phyloP scores from a whole-genome alignment of 2,888 invertebrate genomes.

The Tiphia femorata region DNA sequence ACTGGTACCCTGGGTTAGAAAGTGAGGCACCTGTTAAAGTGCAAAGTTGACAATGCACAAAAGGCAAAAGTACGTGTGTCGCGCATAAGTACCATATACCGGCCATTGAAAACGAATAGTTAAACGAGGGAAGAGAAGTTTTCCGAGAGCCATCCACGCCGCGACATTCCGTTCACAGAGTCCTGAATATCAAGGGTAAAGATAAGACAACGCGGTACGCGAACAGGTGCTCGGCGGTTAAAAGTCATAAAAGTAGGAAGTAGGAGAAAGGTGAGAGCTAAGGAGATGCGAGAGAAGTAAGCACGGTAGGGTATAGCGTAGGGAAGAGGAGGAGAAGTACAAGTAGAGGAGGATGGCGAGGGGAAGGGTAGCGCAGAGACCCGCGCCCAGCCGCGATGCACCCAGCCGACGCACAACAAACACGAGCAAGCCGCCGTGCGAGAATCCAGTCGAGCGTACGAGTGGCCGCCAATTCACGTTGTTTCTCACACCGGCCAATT shows the following conservation, averaged over 20 bases:
- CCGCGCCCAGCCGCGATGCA: slow-evolving; percentile 61
- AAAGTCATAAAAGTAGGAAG: slow-evolving; percentile 1
- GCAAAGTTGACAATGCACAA: slow-evolving; percentile 33
- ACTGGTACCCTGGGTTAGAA: slow-evolving; percentile 48
- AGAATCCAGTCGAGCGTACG: slow-evolving; percentile 39
- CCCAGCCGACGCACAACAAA: slow-evolving; percentile 57
- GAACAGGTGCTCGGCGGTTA: slow-evolving; percentile 43
- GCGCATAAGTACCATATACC: slow-evolving; percentile 23
- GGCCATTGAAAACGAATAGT: slow-evolving; percentile 20
- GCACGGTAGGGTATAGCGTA: slow-evolving; percentile 13
- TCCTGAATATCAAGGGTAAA: slow-evolving; percentile 37
- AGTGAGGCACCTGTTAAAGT: slow-evolving; percentile 41
- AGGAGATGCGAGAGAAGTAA: slow-evolving; percentile 8
- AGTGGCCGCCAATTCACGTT: slow-evolving; percentile 28
- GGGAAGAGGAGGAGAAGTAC: slow-evolving; percentile 31
- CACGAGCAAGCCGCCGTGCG: slow-evolving; percentile 48
- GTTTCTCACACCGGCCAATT: slow-evolving; percentile 32
- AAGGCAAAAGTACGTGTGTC: slow-evolving; percentile 18
- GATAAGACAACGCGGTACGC: slow-evolving; percentile 33
- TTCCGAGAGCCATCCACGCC: slow-evolving; percentile 37
- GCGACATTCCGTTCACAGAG: slow-evolving; percentile 30
- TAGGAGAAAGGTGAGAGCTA: slow-evolving; percentile 44
- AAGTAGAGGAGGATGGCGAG: slow-evolving; percentile 39
- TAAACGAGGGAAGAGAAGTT: slow-evolving; percentile 26
- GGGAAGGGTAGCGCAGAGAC: slow-evolving; percentile 39